Evolutionary conservation across 2,888 invertebrate genomes (phyloP).

Genomic region (Apamea anceps): DNA sequence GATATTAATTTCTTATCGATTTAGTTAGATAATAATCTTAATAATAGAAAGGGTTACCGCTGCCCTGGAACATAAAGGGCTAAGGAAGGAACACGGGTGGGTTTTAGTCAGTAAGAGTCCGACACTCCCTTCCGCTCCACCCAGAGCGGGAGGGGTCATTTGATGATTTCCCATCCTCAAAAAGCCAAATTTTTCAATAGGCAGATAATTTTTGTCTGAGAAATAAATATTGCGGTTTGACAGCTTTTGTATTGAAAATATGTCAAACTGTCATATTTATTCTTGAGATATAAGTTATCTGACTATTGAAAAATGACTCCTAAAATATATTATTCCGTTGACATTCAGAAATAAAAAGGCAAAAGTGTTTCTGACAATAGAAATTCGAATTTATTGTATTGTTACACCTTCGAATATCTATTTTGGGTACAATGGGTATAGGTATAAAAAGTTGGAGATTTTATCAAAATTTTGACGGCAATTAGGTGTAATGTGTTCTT

Average conservation of each 20-base stretch:
- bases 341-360: neutral
- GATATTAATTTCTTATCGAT: neutral
- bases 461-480: neutral
- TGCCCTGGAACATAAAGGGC: too few species aligned
- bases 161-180: too few species aligned
- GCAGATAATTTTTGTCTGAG: neutral
- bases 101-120: too few species aligned
- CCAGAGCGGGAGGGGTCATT: too few species aligned
- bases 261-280: neutral
- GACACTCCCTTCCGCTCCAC: too few species aligned
- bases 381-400: neutral
- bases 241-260: neutral
- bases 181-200: neutral
- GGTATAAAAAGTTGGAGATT: neutral
- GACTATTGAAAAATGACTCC: neutral
- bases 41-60: too few species aligned
- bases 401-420: neutral
- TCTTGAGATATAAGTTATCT: neutral
- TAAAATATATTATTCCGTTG: neutral
- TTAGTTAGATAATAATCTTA: neutral
- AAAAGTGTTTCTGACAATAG: constrained; percentile 6
- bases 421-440: too few species aligned
- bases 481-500: too few species aligned
- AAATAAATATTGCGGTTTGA: neutral
- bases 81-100: too few species aligned